Evolutionary conservation across 1,140 invertebrate genomes (phyloP).

Genomic region (Pachypsylla venusta): DNA sequence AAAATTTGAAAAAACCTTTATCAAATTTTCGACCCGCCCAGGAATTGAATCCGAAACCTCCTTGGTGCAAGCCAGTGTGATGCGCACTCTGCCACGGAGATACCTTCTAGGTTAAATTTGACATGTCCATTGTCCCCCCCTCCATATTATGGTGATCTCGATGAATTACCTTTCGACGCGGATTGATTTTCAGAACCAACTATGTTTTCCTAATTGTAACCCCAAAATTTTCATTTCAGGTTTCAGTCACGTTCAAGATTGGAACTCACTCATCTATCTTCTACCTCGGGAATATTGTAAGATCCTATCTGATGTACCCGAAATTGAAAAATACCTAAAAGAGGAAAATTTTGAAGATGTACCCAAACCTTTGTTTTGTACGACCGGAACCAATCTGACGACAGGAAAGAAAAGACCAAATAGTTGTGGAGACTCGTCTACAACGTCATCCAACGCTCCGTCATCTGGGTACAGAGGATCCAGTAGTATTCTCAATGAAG

Average conservation of each 20-base stretch:
- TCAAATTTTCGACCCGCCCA: too few relatives aligned
- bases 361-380: conserved; percentile 47
- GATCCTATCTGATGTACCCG: conserved; percentile 56
- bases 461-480: conserved; percentile 73
- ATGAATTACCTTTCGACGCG: too few relatives aligned
- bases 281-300: conserved; percentile 63
- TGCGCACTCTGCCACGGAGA: too few relatives aligned
- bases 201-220: too few relatives aligned
- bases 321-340: conserved; percentile 46
- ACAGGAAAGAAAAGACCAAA: conserved; percentile 3
- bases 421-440: conserved; percentile 41
- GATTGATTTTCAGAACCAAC: too few relatives aligned
- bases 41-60: too few relatives aligned
- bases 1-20: too few relatives aligned
- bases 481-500: conserved; percentile 58
- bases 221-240: conserved; percentile 21
- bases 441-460: conserved; percentile 57
- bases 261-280: conserved; percentile 77
- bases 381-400: conserved; percentile 25
- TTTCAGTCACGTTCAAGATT: conserved; percentile 70
- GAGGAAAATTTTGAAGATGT: conserved; percentile 35
- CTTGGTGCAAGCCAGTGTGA: too few relatives aligned
- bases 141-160: too few relatives aligned
- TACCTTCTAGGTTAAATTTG: too few relatives aligned
- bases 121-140: too few relatives aligned